Conservation (phyloP, 2,888 invertebrate species). For the Thysanoteuthis rhombus region DNA sequence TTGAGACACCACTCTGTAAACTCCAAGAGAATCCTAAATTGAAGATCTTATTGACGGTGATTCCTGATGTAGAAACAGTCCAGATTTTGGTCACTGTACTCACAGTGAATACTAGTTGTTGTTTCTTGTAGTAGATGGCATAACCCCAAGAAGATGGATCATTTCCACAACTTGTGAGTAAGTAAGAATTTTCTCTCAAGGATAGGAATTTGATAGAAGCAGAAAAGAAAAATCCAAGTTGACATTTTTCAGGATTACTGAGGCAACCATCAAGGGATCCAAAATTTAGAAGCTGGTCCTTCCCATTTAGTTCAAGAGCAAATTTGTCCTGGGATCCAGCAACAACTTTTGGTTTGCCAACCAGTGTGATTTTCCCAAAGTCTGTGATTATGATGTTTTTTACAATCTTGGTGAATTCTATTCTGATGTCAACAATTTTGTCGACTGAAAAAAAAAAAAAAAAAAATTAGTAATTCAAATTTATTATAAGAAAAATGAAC, state of each 20-base stretch:
- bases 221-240: conserved; percentile 35
- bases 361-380: conserved; percentile 34
- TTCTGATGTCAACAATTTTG: conserved; percentile 27
- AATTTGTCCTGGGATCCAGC: conserved; percentile 25
- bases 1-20: conserved; percentile 33
- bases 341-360: conserved; percentile 39
- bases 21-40: conserved; percentile 40
- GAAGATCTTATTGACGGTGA: conserved; percentile 34
- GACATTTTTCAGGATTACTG: conserved; percentile 35
- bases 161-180: conserved; percentile 39
- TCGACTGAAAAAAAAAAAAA: conserved; percentile 34
- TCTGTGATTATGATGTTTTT: neutral
- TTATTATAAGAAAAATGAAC: neutral
- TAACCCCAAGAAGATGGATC: conserved; percentile 35
- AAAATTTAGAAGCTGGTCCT: conserved; percentile 38
- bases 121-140: conserved; percentile 36
- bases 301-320: conserved; percentile 44
- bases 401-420: conserved; percentile 32
- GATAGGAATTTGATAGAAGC: conserved; percentile 35
- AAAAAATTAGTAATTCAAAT: neutral
- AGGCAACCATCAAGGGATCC: conserved; percentile 21
- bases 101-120: conserved; percentile 36
- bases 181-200: conserved; percentile 35
- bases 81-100: conserved; percentile 36
- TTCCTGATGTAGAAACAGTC: conserved; percentile 33